Evolutionary conservation across 2,113 vertebrate genomes (phyloP), one percentile per base, ranked within the genome.

Genomic region (Tetraodon nigroviridis): DNA sequence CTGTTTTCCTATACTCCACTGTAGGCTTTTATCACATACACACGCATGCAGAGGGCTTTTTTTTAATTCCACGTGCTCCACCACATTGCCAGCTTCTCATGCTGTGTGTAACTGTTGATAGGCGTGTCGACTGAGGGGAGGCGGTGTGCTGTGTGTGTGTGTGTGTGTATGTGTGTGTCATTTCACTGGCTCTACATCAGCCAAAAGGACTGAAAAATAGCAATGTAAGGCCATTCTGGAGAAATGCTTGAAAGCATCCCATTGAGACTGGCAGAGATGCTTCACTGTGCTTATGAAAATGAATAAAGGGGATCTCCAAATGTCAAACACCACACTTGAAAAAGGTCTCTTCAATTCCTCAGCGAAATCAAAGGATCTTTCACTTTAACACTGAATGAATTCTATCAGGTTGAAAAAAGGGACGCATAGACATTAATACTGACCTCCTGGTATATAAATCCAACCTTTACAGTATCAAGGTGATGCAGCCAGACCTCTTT

Each of bases 261-360:
- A 1, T 42, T 37, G 56, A 63, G 72, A 57, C 42, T 13, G 53
- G 53, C 22, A 2, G 2, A 61, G 46, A 70, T 57, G 37, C 51
- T 40, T 76, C 64, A 18, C 44, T 37, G 15, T 71, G 68, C 65
- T 73, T 64, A 61, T 55, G 18, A 17, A 69, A 68, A 62, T 69
- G 41, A 76, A 60, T 70, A n/a, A n/a, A 55, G 73, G 17, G 54
- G 16, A 18, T 69, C 67, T 61, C 49, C 44, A 72, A 68, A 84
- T 78, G 71, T 78, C 76, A 77, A 63, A 80, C 58, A 49, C 29
- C 29, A 8, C 74, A 67, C 57, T 84, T 72, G 8, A 47, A 50
- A 46, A 73, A 21, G 42, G 17, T 24, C 64, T 67, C 46, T 61
- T 72, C 59, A 57, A 58, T 70, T 79, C 69, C 57, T 69, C 27